Conservation (phyloP, 1,140 invertebrate genomes). For the Ceratoteleas bidentatus region DNA sequence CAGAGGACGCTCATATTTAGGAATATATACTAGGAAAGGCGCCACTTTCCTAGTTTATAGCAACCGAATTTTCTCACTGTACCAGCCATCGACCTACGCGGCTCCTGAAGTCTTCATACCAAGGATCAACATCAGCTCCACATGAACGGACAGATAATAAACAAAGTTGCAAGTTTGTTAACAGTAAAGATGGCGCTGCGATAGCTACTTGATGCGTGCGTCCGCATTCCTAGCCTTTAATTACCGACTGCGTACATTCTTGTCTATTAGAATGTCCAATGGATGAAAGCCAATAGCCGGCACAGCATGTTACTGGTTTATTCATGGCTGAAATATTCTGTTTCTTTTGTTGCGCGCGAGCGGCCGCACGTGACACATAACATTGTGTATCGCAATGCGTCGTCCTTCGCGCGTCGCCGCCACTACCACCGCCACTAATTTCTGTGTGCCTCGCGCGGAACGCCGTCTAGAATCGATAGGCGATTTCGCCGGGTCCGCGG, state of each 20-base stretch:
- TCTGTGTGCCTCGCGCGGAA: constrained; percentile 26
- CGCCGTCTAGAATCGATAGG: constrained; percentile 42
- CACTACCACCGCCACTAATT: constrained; percentile 11
- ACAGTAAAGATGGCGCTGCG: too few species aligned
- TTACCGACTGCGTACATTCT: constrained; percentile 66
- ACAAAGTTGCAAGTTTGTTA: too few species aligned
- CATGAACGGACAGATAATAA: too few species aligned
- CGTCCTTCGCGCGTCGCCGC: constrained; percentile 23
- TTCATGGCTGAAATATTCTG: constrained; percentile 53
- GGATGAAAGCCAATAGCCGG: background rate
- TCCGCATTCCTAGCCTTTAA: constrained; percentile 76
- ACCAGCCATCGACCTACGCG: too few species aligned
- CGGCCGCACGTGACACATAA: constrained; percentile 35
- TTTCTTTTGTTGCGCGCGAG: constrained; percentile 45
- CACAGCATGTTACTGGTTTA: constrained; percentile 55
- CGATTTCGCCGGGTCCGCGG: constrained; percentile 39
- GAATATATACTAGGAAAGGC: too few species aligned
- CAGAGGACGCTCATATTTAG: too few species aligned
- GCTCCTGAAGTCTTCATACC: too few species aligned
- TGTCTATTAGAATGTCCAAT: constrained; percentile 71
- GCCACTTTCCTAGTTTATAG: too few species aligned
- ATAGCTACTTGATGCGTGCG: constrained; percentile 67
- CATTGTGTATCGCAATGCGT: constrained; percentile 31
- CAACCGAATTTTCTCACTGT: too few species aligned
- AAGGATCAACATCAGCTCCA: too few species aligned